Conservation (phyloP, 2,888 invertebrate species). For the Vesta saturnalis region DNA sequence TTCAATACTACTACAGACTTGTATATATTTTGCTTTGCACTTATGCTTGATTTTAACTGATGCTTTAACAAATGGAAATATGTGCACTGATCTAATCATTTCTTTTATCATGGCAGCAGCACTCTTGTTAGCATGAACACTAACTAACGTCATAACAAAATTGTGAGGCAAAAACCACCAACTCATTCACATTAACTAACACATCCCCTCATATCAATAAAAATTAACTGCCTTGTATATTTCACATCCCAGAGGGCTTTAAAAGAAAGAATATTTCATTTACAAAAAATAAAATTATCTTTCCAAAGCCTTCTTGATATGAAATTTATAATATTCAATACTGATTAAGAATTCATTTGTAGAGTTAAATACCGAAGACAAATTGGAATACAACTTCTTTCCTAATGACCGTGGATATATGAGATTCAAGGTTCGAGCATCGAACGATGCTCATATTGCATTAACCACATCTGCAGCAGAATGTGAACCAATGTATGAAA, state of each 20-base stretch:
- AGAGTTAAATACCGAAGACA: slow-evolving; percentile 84
- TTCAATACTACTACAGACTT: too few relatives aligned
- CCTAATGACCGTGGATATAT: slow-evolving; percentile 75
- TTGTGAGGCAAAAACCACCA: slow-evolving; percentile 7
- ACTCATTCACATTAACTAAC: background rate
- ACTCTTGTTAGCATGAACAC: background rate
- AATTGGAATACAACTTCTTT: slow-evolving; percentile 84
- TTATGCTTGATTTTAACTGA: too few relatives aligned
- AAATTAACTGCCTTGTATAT: background rate
- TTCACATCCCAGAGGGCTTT: background rate
- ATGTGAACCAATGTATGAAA: slow-evolving; percentile 82
- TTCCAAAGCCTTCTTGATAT: background rate
- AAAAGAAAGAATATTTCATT: background rate
- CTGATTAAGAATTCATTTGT: slow-evolving; percentile 62
- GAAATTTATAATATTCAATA: background rate
- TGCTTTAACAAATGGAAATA: too few relatives aligned
- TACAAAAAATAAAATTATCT: background rate
- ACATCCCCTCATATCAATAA: background rate
- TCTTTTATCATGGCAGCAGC: too few relatives aligned
- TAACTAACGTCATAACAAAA: background rate
- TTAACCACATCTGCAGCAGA: slow-evolving; percentile 77
- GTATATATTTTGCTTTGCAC: too few relatives aligned
- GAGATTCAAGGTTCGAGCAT: slow-evolving; percentile 81
- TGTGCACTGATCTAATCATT: background rate
- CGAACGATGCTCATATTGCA: slow-evolving; percentile 87